A percentile compares a stretch with the other conserved stretches of the same genome.
These are phyloP conservation scores for Eupithecia pulchellata DNA, from an alignment of 2,888 invertebrate genomes.

Conservation along the genomic window DNA sequence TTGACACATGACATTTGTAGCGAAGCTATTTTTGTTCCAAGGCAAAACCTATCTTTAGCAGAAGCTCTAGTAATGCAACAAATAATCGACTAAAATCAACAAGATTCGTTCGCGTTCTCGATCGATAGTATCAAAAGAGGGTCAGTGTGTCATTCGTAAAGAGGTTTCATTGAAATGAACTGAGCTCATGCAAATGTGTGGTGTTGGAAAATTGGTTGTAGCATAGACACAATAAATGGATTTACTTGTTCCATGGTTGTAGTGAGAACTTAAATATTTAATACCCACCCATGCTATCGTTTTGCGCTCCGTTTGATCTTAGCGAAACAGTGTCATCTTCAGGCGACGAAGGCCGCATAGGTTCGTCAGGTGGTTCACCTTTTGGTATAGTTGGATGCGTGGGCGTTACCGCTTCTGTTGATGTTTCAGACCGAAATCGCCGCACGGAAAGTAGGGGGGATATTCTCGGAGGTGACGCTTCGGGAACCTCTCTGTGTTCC, in stretches of 20 bases:
- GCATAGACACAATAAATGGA: too few species aligned
- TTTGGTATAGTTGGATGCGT: constrained; percentile 83
- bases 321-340: constrained; percentile 86
- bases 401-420: constrained; percentile 68
- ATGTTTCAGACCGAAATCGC: constrained; percentile 74
- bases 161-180: neutral
- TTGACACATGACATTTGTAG: neutral
- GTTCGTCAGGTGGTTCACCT: constrained; percentile 83
- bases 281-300: constrained; percentile 82
- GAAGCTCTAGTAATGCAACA: neutral
- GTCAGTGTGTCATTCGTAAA: neutral
- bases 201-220: neutral
- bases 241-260: too few species aligned
- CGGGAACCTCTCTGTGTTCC: constrained; percentile 66
- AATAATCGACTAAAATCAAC: neutral
- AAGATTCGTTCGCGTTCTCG: neutral
- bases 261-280: neutral
- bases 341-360: constrained; percentile 83
- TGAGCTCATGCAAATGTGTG: neutral
- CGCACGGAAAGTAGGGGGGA: constrained; percentile 79
- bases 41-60: constrained; percentile 6
- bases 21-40: neutral
- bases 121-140: neutral
- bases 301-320: constrained; percentile 82
- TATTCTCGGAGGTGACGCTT: constrained; percentile 80